phyloP scores from a whole-genome alignment of 2,113 vertebrate genomes.

The Odontesthes bonariensis region DNA sequence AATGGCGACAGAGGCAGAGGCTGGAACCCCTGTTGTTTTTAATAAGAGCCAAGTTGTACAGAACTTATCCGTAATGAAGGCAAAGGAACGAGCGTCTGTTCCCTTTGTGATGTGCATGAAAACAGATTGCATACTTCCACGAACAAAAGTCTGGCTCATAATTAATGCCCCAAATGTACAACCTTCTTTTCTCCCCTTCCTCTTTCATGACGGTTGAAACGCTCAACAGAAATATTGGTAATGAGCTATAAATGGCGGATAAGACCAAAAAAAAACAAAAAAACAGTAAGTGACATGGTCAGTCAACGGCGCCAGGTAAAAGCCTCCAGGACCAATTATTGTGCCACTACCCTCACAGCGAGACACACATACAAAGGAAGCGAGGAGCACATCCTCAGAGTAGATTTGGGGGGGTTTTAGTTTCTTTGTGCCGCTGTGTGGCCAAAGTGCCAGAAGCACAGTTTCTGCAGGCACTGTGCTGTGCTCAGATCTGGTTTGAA shows the following conservation, averaged over 20 bases:
- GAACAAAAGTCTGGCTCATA: conserved; percentile 57
- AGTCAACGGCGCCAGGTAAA: conserved; percentile 61
- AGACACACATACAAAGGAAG: conserved; percentile 26
- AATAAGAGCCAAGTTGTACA: conserved; percentile 65
- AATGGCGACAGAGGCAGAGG: conserved; percentile 59
- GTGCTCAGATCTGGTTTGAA: conserved; percentile 56
- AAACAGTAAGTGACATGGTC: conserved; percentile 35
- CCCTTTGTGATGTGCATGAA: conserved; percentile 70
- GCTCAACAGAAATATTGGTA: conserved; percentile 52
- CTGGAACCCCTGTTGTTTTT: conserved; percentile 66
- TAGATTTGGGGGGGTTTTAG: conserved; percentile 25
- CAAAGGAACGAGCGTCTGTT: conserved; percentile 52
- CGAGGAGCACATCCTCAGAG: conserved; percentile 23
- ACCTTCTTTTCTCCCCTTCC: neutral
- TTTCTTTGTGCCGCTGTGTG: conserved; percentile 45
- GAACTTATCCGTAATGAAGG: conserved; percentile 65
- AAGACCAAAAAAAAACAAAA: conserved; percentile 12
- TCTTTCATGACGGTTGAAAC: conserved; percentile 36
- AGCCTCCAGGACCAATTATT: conserved; percentile 74
- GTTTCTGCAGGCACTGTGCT: conserved; percentile 45
- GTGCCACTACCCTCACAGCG: conserved; percentile 37
- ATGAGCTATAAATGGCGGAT: conserved; percentile 60
- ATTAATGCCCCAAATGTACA: conserved; percentile 50
- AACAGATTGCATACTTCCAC: conserved; percentile 48
- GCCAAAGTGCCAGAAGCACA: conserved; percentile 41